phyloP scores from a whole-genome alignment of 2,888 invertebrate species.

The Coelinius sp. region DNA sequence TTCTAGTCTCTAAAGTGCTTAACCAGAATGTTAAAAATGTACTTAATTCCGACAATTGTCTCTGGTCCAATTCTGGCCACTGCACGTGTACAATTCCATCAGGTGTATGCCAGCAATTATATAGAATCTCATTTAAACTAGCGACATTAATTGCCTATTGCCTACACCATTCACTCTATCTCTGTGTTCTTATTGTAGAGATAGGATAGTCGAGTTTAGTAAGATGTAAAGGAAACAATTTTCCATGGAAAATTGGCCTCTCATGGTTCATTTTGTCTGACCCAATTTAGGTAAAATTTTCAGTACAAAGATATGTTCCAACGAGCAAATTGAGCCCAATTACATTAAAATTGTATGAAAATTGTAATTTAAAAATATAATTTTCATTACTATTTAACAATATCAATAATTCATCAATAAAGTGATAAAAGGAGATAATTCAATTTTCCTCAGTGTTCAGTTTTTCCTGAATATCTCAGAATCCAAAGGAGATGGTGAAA shows the following conservation, averaged over 20 bases:
- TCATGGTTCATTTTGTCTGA: neutral
- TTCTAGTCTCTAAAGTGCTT: too few relatives aligned
- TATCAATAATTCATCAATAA: too few relatives aligned
- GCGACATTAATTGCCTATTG: neutral
- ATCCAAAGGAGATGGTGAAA: too few relatives aligned
- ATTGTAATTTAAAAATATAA: too few relatives aligned
- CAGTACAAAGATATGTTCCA: neutral
- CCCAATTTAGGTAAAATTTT: neutral
- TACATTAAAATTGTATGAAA: too few relatives aligned
- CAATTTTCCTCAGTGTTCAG: too few relatives aligned
- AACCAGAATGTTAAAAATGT: neutral
- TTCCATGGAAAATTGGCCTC: neutral
- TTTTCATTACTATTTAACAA: too few relatives aligned
- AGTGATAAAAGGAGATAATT: too few relatives aligned
- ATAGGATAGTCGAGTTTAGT: neutral
- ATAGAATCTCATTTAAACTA: slow-evolving; percentile 3
- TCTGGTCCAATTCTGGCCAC: neutral
- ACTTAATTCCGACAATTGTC: neutral
- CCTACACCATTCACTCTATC: neutral
- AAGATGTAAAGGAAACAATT: neutral
- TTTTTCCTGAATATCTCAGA: too few relatives aligned
- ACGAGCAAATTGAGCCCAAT: too few relatives aligned
- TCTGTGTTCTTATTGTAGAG: neutral
- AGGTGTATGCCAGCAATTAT: neutral
- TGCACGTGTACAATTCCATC: neutral